These are phyloP conservation scores for Epinephelus fuscoguttatus DNA, from an alignment of 2,113 vertebrate genomes.

Conservation along the genomic window DNA sequence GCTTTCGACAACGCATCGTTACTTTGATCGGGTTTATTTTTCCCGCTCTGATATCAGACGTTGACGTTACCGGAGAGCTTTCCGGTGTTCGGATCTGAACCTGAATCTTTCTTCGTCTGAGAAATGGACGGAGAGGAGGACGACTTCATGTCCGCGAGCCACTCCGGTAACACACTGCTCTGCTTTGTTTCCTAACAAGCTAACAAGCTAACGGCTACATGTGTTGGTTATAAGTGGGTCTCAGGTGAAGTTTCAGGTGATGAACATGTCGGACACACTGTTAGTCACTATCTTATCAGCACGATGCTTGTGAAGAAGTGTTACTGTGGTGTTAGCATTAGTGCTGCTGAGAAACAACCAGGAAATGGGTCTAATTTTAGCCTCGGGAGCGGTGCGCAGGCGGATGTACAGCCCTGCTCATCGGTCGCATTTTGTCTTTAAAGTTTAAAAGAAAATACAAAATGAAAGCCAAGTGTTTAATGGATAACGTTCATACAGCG, in stretches of 20 bases:
- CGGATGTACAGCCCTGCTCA: no score
- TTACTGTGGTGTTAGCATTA: not conserved
- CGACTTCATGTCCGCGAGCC: conserved; percentile 78
- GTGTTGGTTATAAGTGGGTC: accelerated
- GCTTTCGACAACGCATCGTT: not conserved
- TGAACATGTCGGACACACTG: not conserved
- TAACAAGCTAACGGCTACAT: not conserved
- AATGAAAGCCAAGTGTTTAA: not conserved
- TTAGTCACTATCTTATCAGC: not conserved
- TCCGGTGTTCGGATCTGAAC: not conserved
- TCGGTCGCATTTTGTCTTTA: no score
- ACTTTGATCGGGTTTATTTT: not conserved
- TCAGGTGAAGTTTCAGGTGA: not conserved
- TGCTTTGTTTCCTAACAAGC: conserved; percentile 44
- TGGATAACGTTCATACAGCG: not conserved
- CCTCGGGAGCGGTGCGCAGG: accelerated
- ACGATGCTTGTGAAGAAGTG: not conserved
- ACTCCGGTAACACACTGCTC: conserved; percentile 69
- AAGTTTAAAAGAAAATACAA: no score
- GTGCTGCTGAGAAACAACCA: not conserved
- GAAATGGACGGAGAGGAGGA: conserved; percentile 84
- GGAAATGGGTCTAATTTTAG: conserved; percentile 4
- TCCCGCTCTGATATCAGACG: not conserved
- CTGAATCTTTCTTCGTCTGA: not conserved
- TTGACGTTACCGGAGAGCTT: not conserved